Percentiles rank a stretch among this genome's conserved stretches.
Conservation (phyloP, 2,888 invertebrate species). For the Drosophila niveifrons region DNA sequence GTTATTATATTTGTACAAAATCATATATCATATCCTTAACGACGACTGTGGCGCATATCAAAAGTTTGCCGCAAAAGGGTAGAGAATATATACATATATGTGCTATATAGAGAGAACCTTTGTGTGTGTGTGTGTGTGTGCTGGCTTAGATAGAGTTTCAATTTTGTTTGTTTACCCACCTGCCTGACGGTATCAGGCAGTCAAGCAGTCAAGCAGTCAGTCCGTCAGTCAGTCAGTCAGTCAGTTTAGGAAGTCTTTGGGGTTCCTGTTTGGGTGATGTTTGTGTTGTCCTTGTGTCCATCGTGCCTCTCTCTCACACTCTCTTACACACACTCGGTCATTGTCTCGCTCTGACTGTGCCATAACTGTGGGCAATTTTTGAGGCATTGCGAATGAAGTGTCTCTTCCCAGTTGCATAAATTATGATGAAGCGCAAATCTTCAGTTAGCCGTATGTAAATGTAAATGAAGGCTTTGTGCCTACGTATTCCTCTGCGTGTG, state of each 20-base stretch:
- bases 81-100: background rate
- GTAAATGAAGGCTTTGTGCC: slow-evolving; percentile 75
- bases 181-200: slow-evolving; percentile 48
- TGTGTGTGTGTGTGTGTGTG: slow-evolving; percentile 17
- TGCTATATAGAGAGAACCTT: background rate
- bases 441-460: slow-evolving; percentile 79
- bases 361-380: slow-evolving; percentile 78
- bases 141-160: slow-evolving; percentile 52
- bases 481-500: slow-evolving; percentile 15
- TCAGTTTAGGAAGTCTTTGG: background rate
- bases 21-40: slow-evolving; percentile 14
- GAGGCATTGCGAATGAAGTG: slow-evolving; percentile 74
- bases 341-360: slow-evolving; percentile 23
- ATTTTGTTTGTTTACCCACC: slow-evolving; percentile 58
- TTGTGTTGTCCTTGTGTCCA: slow-evolving; percentile 52
- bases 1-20: slow-evolving; percentile 18
- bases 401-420: slow-evolving; percentile 71
- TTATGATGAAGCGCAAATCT: slow-evolving; percentile 80
- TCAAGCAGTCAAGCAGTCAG: slow-evolving; percentile 28
- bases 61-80: background rate
- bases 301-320: background rate
- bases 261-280: slow-evolving; percentile 21
- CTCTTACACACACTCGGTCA: slow-evolving; percentile 1
- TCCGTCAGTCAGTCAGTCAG: background rate
- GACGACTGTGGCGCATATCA: slow-evolving; percentile 10